phyloP scores from a whole-genome alignment of 2,888 invertebrate genomes.

The Sinhomidia bicolor region DNA sequence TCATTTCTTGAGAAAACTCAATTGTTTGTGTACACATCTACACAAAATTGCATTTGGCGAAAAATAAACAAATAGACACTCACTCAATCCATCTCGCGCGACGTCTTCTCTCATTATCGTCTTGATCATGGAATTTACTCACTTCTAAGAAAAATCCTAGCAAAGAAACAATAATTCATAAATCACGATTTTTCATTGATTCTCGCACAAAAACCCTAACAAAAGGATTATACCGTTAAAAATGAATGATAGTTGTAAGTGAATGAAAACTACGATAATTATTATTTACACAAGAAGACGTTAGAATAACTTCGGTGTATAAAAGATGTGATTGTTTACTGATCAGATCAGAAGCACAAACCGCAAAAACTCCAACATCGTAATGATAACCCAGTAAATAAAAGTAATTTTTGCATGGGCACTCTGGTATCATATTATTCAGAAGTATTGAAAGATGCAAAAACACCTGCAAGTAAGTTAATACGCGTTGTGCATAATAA shows the following conservation, averaged over 20 bases:
- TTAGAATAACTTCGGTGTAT: too few species aligned
- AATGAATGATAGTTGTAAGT: too few species aligned
- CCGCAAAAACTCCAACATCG: too few species aligned
- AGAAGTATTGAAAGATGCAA: too few species aligned
- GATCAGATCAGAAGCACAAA: not conserved
- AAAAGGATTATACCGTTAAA: not conserved
- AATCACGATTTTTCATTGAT: constrained; percentile 64
- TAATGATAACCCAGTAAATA: too few species aligned
- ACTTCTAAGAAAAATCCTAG: not conserved
- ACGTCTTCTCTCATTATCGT: constrained; percentile 54
- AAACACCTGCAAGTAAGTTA: too few species aligned
- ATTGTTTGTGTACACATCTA: too few species aligned
- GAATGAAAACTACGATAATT: not conserved
- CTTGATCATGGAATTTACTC: not conserved
- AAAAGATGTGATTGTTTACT: not conserved
- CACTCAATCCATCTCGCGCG: too few species aligned
- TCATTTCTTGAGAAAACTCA: constrained; percentile 20
- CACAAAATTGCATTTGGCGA: not conserved
- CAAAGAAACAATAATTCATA: constrained; percentile 44
- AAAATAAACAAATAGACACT: constrained; percentile 47
- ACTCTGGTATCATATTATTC: too few species aligned
- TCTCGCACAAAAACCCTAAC: not conserved
- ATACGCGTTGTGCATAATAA: too few species aligned
- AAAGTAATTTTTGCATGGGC: too few species aligned
- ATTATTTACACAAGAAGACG: not conserved